Base-by-base conservation (phyloP, 2,888 invertebrate genomes). In the Tromatobia lineatoria region DNA sequence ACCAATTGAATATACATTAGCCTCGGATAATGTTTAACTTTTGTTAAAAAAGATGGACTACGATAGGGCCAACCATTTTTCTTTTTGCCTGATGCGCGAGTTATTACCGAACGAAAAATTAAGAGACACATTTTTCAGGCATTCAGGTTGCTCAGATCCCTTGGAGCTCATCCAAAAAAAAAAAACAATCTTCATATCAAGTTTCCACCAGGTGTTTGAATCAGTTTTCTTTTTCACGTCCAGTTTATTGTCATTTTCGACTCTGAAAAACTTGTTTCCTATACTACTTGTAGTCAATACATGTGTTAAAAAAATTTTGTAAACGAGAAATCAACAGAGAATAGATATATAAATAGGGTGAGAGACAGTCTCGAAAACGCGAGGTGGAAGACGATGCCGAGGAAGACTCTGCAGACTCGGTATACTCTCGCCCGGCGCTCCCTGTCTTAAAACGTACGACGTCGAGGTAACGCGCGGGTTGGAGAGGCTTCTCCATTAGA, bases 401-500 rank as follows among this genome's bases (percentile, higher is more conserved):
- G 10, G 66, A 66, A 54, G 42, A 45, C 50, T 59, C 67, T 38
- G 29, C 66, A 73, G 70, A 54, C 64, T 20, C 2, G n/a, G 47
- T 20, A 25, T 67, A 6, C 15, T 61, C 54, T 66, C 29, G 25
- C 45, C 66, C 38, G n/a, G 18, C 64, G 45, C 45, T 38, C 66
- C 47, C n/a, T 54, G 76, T 83, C 76, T 83, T 61, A 71, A 78
- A 84, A 81, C 42, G 64, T 77, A 74, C 70, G 74, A 42, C 73
- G 76, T 73, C 59, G 80, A 54, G 83, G 59, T 50, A 69, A 78
- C 77, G 25, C 57, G 4, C 15, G 47, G 38, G 76, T 13, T 23
- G 71, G 66, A 8, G 50, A 20, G 66, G 78, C 73, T 57, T 79
- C 84, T 81, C 84, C 82, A 85, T 85, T 85, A 85, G 84, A 85